phyloP scores from a whole-genome alignment of 92 coral and sea anemone species.

The Diadumene lineata region DNA sequence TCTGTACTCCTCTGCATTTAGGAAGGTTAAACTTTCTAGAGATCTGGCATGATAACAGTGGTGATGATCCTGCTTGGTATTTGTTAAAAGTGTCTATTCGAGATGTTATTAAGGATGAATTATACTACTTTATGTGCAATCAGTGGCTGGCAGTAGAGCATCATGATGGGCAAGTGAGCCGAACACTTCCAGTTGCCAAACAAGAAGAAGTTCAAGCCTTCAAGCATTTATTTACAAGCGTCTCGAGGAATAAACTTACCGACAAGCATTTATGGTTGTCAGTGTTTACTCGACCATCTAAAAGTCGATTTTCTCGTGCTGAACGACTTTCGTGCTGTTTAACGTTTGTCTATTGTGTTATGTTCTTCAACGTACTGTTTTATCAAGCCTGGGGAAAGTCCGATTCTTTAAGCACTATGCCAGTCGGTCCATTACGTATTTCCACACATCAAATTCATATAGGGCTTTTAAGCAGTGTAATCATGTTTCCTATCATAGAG shows the following conservation, averaged over 20 bases:
- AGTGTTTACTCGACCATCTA: conserved; percentile 69
- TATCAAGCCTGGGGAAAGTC: conserved; percentile 49
- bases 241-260: conserved; percentile 55
- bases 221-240: conserved; percentile 58
- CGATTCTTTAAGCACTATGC: conserved; percentile 27
- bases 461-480: conserved; percentile 64
- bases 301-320: conserved; percentile 81
- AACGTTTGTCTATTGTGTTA: conserved; percentile 62
- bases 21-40: conserved; percentile 68
- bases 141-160: conserved; percentile 96
- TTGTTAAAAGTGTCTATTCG: conserved; percentile 76
- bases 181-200: conserved; percentile 65
- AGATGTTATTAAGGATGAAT: conserved; percentile 61
- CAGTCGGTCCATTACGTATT: conserved; percentile 48
- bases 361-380: conserved; percentile 78
- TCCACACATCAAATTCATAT: conserved; percentile 50
- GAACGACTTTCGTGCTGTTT: conserved; percentile 90
- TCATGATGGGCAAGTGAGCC: conserved; percentile 78
- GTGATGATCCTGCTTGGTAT: conserved; percentile 86
- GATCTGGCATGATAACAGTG: conserved; percentile 92
- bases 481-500: conserved; percentile 74
- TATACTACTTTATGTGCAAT: conserved; percentile 78
- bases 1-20: conserved; percentile 62
- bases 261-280: conserved; percentile 93
- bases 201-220: conserved; percentile 65